Base-by-base conservation (phyloP, 2,113 vertebrate genomes). In the Phaethon lepturus region DNA sequence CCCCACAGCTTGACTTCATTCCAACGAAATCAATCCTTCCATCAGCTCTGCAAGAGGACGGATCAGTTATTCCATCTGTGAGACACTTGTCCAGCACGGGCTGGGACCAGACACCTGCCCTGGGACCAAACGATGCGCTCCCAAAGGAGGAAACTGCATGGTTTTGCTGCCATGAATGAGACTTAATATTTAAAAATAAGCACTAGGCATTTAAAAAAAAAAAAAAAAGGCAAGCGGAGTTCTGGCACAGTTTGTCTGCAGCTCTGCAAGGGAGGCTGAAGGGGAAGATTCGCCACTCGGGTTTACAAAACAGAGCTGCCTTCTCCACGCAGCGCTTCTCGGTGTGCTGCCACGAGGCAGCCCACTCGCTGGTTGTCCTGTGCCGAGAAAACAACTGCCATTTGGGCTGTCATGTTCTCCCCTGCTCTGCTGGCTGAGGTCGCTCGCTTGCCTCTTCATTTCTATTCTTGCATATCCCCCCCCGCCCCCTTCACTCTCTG, bases 221-320 rank as follows among this genome's bases (percentile, higher is more conserved):
- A 45, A 31, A 77, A 88, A 71, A n/a, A 2, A 5, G 0, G 5
- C 56, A 12, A 10, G 35, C 1, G 0, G 26, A 76, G 14, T 55
- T 72, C 33, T 90, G 69, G 52, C 56, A n/a, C 13, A 3, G 69
- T 82, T 67, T 74, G 44, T 55, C 68, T 22, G 3, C 69, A 64
- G 80, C 33, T 68, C 58, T 50, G 53, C 29, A 23, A 33, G 81
- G 60, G 60, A 71, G 49, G 56, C 66, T 72, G 66, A 11, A 72
- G 77, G 66, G 74, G 42, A 23, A 35, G 29, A 58, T 93, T 68
- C 50, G 4, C 67, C 88, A 4, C 71, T 19, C 0, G 7, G 63
- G 10, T 93, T 91, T 50, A 44, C 38, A 28, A 40, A 73, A 5
- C 42, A 28, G 72, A 80, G 73, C 78, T 79, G 78, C 50, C 62